Conservation (phyloP, 2,113 vertebrate species). For the Tinamus guttatus region DNA sequence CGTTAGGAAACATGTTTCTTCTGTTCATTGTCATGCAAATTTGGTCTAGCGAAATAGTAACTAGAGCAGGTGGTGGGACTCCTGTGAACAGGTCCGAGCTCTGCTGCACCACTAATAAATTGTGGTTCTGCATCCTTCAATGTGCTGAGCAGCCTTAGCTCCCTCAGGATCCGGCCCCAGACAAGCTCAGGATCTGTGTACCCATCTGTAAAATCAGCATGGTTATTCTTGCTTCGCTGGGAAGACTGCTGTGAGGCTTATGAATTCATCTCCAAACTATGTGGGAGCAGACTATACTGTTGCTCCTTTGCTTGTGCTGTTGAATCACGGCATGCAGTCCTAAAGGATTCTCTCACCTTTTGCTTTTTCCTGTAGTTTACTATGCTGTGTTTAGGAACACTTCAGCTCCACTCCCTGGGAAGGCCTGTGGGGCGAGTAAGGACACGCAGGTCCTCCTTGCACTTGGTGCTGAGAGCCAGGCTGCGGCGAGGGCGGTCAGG, state of each 20-base stretch:
- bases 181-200: neutral
- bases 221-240: neutral
- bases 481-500: neutral
- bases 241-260: neutral
- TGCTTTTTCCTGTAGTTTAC: neutral
- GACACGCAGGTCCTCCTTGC: neutral
- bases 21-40: neutral
- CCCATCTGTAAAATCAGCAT: neutral
- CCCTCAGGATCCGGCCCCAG: neutral
- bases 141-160: neutral
- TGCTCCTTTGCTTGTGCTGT: neutral
- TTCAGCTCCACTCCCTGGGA: neutral
- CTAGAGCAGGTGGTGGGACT: neutral
- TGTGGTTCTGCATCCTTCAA: neutral
- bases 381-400: neutral
- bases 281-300: neutral
- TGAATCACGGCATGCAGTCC: neutral
- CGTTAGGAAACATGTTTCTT: neutral
- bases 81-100: neutral
- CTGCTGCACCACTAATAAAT: neutral
- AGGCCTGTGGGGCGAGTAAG: neutral
- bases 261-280: neutral
- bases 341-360: neutral
- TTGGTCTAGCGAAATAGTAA: neutral
- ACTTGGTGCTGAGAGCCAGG: rapidly evolving